Evolutionary conservation across 2,888 invertebrate species (phyloP), one percentile per base, ranked within the genome.

Genomic region (Dryobota labecula): DNA sequence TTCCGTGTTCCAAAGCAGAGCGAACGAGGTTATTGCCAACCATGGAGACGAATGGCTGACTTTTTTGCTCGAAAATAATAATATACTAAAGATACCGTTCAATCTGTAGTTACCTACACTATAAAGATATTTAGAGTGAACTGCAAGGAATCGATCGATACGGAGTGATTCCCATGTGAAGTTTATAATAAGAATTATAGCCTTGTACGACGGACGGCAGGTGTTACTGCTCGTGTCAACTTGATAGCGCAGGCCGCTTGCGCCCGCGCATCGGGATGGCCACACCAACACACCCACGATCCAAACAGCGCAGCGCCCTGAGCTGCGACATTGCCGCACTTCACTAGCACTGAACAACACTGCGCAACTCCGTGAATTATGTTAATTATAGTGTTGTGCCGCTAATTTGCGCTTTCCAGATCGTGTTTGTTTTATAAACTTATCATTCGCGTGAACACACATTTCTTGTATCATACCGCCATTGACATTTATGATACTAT

Each of bases 341-440:
- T 53, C 60, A 62, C 41, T 38, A 61, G 57, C 13, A 13, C 36
- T 20, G 30, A 38, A 8, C 53, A 47, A 6, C n/a, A 24, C 56
- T n/a, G 24, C 20, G 30, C 11, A 36, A 15, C 30, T 51, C 15
- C 49, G 41, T 53, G 20, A 70, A 64, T 82, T 75, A 75, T 67
- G n/a, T 47, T 76, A 62, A 73, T 66, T 66, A 45, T 47, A 63
- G 7, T 43, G 43, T 62, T 51, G 38, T 49, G n/a, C 18, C 41
- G 20, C 67, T 79, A 77, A 82, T 84, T 79, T 61, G 63, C 60
- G 33, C 56, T 77, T 74, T 66, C 51, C 68, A 72, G 54, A 63
- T 47, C 62, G 27, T 74, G 64, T 80, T 82, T 67, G 60, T 73
- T 82, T 76, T 68, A 58, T 61, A 70, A 65, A 73, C 53, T n/a